Percentiles rank a stretch among this genome's conserved stretches.
phyloP scores from a whole-genome alignment of 2,113 vertebrate species.

The Chaetodon auriga region DNA sequence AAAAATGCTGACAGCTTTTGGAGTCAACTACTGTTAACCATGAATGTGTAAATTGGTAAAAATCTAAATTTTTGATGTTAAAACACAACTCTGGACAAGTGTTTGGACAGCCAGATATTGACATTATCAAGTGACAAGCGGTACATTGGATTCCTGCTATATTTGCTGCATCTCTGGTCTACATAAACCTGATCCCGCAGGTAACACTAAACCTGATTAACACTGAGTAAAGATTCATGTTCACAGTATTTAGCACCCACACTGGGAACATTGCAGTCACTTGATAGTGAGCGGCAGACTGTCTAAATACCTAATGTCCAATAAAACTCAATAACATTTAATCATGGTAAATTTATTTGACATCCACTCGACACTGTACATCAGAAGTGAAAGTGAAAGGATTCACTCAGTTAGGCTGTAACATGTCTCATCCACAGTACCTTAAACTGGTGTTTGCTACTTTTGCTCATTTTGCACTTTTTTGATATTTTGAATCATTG shows the following conservation, averaged over 20 bases:
- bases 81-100: not conserved
- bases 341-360: conserved; percentile 16
- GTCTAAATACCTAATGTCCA: conserved; percentile 2
- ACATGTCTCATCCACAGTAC: conserved; percentile 1
- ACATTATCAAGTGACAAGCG: conserved; percentile 27
- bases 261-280: conserved; percentile 5
- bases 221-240: not conserved
- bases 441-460: conserved; percentile 56
- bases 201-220: conserved; percentile 1
- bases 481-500: conserved; percentile 54
- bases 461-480: conserved; percentile 68
- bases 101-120: not conserved
- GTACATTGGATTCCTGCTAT: not conserved
- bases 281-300: not conserved
- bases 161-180: conserved; percentile 9
- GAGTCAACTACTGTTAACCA: conserved; percentile 4
- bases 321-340: conserved; percentile 2
- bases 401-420: conserved; percentile 21
- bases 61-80: not conserved
- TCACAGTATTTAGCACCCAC: not conserved
- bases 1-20: conserved; percentile 3
- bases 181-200: not conserved
- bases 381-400: not conserved
- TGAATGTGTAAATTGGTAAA: conserved; percentile 30
- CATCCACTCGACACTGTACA: conserved; percentile 9